Base-by-base conservation (phyloP, 2,113 vertebrate genomes). In the Xerus inauris region DNA sequence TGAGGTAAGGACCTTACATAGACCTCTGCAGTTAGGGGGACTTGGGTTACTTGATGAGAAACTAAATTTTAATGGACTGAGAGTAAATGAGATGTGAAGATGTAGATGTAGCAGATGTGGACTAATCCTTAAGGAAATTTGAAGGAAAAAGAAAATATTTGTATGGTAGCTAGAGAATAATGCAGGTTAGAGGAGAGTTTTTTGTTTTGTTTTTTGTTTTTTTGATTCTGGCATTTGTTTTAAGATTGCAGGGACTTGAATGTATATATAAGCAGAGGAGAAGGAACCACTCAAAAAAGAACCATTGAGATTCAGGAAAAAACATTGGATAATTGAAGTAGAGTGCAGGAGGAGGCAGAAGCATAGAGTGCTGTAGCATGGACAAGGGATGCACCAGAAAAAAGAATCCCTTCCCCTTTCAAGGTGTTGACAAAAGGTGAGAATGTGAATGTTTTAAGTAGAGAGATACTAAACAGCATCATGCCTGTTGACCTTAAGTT, bases 81-180 rank as follows among this genome's bases (percentile, higher is more conserved):
- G 89, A 80, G 49, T 42, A 76, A 94, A 81, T 69, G 73, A 57
- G 26, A 90, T 65, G 6, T 38, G 49, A 85, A 57, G 10, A 73
- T 35, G 45, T 40, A 20, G 20, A 24, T 7, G 6, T 22, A 57
- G 51, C 7, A 47, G 64, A 84, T 47, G 7, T 45, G 32, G 19
- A 40, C 71, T 71, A 67, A 42, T 24, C 30, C 57, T 87, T 90
- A 22, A 76, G 59, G 16, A 69, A 69, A 59, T 79, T 64, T 54
- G 49, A 45, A 91, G 13, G 9, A 87, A 47, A 47, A 73, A 83
- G 49, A 84, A 57, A 64, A 71, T 67, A 87, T 45, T 75, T 80
- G 30, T 32, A 24, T 69, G 7, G n/a, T 84, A 54, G 35, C 16
- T 51, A 20, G 42, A 67, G 59, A 94, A 59, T 40, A 80, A 57